Base-by-base conservation (phyloP, 1,140 invertebrate genomes). In the Schlechtendalia chinensis region DNA sequence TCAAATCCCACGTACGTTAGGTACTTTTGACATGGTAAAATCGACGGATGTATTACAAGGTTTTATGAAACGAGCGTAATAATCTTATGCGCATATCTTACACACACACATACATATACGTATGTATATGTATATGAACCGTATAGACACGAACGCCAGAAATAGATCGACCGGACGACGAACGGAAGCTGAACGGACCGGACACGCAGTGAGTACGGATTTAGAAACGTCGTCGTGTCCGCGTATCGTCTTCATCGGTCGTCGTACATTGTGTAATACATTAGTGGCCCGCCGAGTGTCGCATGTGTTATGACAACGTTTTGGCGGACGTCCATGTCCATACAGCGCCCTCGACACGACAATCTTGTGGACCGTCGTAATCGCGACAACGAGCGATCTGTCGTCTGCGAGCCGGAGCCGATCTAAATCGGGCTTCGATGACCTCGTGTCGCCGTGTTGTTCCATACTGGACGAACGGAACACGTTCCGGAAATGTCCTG, bases 341-440 rank as follows among this genome's bases (percentile, higher is more conserved):
- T 39, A 39, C 3, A 39, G 19, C 19, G 65, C 39, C 10, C 16
- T 11, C 16, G 14, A 50, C 50, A 71, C 50, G 69, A 71, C 47
- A 17, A 5, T 1, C 19, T 1, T 17, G 16, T 12, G 24, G 24
- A 16, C 1, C 1, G 59, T 6, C 24, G 24, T 29, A 19, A 17
- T 71, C 59, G 69, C 17, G 12, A 45, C n/a, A 27, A 53, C 47
- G 10, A 27, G 47, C 16, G 1, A 27, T 47, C 67, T 11, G 14
- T 11, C 32, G 10, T 29, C 5, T 47, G n/a, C n/a, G 5, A 22
- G 5, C 32, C 39, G n/a, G 32, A 39, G 32, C 39, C 19, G 5
- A 19, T 67, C 63, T 67, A 67, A 67, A 67, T 67, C 65, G 65
- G 32, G 32, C 65, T 67, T 39, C 32, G 27, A 63, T 17, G 61